phyloP scores from a whole-genome alignment of 2,113 vertebrate genomes.

The Lichenostomus cassidix region DNA sequence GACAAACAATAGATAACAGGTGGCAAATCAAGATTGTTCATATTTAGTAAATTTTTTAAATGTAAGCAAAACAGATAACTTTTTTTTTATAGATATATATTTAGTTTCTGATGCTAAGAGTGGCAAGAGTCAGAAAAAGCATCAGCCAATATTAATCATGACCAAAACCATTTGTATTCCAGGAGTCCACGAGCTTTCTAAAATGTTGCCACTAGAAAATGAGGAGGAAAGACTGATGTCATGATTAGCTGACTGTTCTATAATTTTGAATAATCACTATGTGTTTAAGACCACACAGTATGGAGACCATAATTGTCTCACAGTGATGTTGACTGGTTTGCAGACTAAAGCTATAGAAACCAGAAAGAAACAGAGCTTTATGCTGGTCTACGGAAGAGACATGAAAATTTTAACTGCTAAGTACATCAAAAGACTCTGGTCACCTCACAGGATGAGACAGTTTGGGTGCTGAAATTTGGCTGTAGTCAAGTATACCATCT shows the following conservation, averaged over 20 bases:
- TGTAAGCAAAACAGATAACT: not conserved
- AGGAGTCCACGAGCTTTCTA: not conserved
- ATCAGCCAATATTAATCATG: not conserved
- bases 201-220: not conserved
- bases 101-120: not conserved
- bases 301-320: not conserved
- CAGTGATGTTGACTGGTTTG: not conserved
- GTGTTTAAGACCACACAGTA: not conserved
- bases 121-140: not conserved
- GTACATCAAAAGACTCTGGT: not conserved
- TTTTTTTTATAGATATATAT: not conserved
- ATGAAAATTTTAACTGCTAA: not conserved
- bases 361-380: not conserved
- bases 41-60: not conserved
- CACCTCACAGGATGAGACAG: not conserved
- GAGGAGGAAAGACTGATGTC: not conserved
- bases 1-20: slow-evolving; percentile 3
- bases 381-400: not conserved
- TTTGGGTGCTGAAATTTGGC: not conserved
- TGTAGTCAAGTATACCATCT: not conserved
- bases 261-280: not conserved
- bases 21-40: slow-evolving; percentile 2
- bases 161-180: not conserved
- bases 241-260: not conserved
- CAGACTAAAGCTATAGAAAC: not conserved